phyloP scores from a whole-genome alignment of 2,113 vertebrate genomes.

The Collichthys lucidus region DNA sequence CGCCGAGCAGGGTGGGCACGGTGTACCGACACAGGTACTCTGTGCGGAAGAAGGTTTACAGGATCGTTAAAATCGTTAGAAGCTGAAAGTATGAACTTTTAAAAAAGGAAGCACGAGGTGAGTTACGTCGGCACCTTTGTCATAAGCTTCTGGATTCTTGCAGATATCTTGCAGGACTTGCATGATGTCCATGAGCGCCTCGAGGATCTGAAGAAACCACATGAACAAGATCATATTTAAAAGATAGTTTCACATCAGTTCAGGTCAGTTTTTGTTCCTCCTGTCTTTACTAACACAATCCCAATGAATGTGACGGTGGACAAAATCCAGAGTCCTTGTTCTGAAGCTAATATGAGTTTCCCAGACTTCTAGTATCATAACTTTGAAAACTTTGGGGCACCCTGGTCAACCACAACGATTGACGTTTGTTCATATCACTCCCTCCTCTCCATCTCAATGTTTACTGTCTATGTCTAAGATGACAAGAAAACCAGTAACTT shows the following conservation, averaged over 20 bases:
- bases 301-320: no score
- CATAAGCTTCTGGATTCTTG: conserved; percentile 89
- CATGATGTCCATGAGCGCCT: conserved; percentile 91
- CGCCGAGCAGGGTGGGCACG: conserved; percentile 92
- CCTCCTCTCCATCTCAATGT: no score
- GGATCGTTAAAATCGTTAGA: not conserved
- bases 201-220: conserved; percentile 86
- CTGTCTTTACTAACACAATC: no score
- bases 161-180: conserved; percentile 93
- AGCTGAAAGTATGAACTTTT: not conserved
- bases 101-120: not conserved
- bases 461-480: no score
- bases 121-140: conserved; percentile 87
- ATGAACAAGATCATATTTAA: not conserved
- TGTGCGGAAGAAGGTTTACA: conserved; percentile 54
- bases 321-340: no score
- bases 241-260: not conserved
- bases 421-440: no score
- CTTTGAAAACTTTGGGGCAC: no score
- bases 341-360: no score
- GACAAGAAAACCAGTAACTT: no score
- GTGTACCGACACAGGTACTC: conserved; percentile 94
- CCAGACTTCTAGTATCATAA: no score
- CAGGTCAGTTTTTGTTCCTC: no score
- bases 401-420: no score